Conservation (phyloP, 2,888 invertebrate genomes). For the Diadegma fenestrale region DNA sequence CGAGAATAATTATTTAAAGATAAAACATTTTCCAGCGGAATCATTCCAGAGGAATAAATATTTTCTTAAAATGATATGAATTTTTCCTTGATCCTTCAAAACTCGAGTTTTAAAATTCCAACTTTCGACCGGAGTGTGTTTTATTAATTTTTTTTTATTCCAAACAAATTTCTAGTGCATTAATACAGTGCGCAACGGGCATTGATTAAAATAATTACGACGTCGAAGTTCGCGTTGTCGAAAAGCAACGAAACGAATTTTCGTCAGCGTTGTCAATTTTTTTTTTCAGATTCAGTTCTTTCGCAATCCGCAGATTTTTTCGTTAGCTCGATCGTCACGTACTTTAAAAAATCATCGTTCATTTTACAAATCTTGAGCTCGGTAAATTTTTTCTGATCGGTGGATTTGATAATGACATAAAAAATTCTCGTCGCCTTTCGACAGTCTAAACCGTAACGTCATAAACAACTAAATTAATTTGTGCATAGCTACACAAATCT, state of each 20-base stretch:
- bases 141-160: slow-evolving; percentile 1
- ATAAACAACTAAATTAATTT: background rate
- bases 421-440: background rate
- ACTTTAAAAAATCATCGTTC: background rate
- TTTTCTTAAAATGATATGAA: slow-evolving; percentile 2
- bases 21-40: slow-evolving; percentile 13
- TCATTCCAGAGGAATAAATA: background rate
- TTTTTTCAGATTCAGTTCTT: background rate
- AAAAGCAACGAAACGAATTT: background rate
- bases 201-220: background rate
- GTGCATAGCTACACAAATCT: slow-evolving; percentile 24
- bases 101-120: background rate
- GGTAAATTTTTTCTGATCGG: background rate
- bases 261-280: background rate
- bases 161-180: slow-evolving; percentile 8
- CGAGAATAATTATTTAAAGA: slow-evolving; percentile 59
- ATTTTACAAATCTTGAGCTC: background rate
- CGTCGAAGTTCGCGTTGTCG: background rate
- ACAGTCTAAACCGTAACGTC: background rate
- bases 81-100: background rate
- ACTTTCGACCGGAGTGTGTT: background rate
- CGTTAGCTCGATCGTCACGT: background rate
- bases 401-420: background rate
- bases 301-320: background rate
- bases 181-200: slow-evolving; percentile 19